Evolutionary conservation across 2,888 invertebrate genomes (phyloP), one percentile per base, ranked within the genome.

Genomic region (Agrypnus murinus): DNA sequence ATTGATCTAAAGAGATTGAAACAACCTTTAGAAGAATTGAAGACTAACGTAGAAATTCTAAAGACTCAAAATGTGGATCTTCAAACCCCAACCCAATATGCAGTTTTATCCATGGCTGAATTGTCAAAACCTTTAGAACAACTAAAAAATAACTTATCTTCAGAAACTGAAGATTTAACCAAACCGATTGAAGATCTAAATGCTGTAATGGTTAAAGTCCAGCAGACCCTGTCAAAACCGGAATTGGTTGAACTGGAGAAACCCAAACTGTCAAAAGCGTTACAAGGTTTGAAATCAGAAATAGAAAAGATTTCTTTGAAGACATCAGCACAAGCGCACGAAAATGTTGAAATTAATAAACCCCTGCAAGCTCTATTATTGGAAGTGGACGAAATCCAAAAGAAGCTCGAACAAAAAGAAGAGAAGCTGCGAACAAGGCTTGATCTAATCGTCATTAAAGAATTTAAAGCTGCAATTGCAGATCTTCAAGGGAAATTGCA

Each of bases 221-320:
- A 77, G 57, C 55, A 48, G 9, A 65, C 74, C 10, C 5, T 77
- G 5, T 73, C 76, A 17, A 77, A 75, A 43, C 77, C 80, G 25
- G 50, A 74, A 9, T 60, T 80, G 7, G 53, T 58, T 2, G 43
- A 58, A 6, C 0, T 40, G 0, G 25, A 43, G 15, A 58, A 58
- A 43, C 40, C 43, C 9, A 43, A 19, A n/a, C 1, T 58, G 0
- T 10, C 12, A 5, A 40, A 43, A 19, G 58, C 58, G 2, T 10
- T 58, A 1, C 12, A 58, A 14, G 43, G 8, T 1, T 19, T 58
- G 8, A 58, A 31, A 12, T 8, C 43, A 12, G 12, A 9, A n/a
- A 40, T 58, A 10, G 55, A 55, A 55, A 55, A 36, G 5, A 36
- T 55, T 17, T 55, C 36, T 3, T 3, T 40, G 2, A 12, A 40